Conservation (phyloP, 1,140 invertebrate genomes). For the Ephestia elutella region DNA sequence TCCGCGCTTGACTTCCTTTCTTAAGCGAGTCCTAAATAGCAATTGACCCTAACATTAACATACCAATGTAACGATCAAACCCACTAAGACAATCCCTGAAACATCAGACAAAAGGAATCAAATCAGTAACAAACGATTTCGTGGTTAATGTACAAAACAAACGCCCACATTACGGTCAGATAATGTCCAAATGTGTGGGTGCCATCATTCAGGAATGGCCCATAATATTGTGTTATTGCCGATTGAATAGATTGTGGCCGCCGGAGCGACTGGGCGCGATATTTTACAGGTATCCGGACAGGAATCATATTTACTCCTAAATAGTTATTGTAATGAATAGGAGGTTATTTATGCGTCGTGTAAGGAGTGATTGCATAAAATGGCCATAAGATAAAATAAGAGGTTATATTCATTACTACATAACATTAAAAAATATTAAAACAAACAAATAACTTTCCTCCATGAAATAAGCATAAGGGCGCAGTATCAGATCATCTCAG, state of each 20-base stretch:
- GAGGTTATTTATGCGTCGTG: too few species aligned
- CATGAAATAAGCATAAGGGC: too few species aligned
- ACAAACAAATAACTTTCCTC: too few species aligned
- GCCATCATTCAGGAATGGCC: conserved; percentile 8
- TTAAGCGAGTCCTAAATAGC: background rate
- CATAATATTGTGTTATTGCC: conserved; percentile 17
- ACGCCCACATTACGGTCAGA: conserved; percentile 11
- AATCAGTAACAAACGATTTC: conserved; percentile 9
- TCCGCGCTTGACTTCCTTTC: background rate
- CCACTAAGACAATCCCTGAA: background rate
- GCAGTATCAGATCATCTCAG: too few species aligned
- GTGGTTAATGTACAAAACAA: conserved; percentile 14
- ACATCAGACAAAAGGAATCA: background rate
- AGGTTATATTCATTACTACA: too few species aligned
- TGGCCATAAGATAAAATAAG: too few species aligned
- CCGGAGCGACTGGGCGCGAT: background rate
- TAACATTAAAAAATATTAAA: too few species aligned
- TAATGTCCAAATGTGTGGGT: conserved; percentile 8
- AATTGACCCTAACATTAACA: background rate
- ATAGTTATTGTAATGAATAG: too few species aligned
- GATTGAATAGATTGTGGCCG: conserved; percentile 25
- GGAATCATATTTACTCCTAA: background rate
- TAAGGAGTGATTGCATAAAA: too few species aligned
- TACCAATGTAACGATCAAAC: background rate
- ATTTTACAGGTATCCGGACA: background rate